Evolutionary conservation across 1,140 invertebrate genomes (phyloP).

Genomic region (Eriosoma lanigerum): DNA sequence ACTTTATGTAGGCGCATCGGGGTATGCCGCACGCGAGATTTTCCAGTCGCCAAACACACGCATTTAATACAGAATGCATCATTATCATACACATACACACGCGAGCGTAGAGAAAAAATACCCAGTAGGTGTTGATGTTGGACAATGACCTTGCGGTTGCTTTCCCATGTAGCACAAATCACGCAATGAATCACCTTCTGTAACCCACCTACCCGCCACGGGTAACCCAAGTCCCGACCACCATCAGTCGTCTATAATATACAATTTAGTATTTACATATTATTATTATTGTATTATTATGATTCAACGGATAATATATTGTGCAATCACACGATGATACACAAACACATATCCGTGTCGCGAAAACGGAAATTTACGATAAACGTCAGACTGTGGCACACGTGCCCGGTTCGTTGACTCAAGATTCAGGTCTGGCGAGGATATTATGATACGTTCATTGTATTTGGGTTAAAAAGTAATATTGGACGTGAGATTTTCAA

Average conservation of each 20-base stretch:
- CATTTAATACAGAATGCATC: background rate
- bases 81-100: background rate
- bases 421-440: no score
- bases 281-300: background rate
- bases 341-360: no score
- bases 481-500: background rate
- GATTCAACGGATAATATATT: constrained; percentile 22
- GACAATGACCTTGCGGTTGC: constrained; percentile 49
- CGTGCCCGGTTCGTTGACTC: background rate
- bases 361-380: background rate
- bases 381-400: background rate
- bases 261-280: no score
- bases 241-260: background rate
- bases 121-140: constrained; percentile 45
- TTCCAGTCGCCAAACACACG: constrained; percentile 39
- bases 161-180: constrained; percentile 46
- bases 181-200: constrained; percentile 32
- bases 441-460: background rate
- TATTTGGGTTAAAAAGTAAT: background rate
- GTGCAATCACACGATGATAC: background rate
- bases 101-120: background rate
- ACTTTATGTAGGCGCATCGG: background rate
- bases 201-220: constrained; percentile 27
- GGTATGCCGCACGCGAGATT: constrained; percentile 19
- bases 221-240: constrained; percentile 37